Base-by-base conservation (phyloP, 1,140 invertebrate genomes). In the Procambarus clarkii region DNA sequence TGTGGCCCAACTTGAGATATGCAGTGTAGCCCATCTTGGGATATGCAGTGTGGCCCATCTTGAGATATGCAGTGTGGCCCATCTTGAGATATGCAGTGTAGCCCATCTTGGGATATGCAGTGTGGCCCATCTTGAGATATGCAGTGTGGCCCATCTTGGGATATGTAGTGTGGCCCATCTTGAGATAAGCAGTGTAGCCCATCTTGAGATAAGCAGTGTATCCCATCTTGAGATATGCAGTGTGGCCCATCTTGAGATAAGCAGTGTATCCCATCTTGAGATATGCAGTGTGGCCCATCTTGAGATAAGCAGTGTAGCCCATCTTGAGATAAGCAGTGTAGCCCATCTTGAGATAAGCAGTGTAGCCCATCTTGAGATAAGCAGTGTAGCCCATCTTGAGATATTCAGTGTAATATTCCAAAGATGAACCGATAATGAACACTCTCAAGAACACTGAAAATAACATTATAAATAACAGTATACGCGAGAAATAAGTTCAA, bases 1-100 rank as follows among this genome's bases (percentile, higher is more conserved):
- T 83, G 81, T 24, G 15, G 45, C 24, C n/a, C 81, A 83, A 71
- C 81, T 83, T 83, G 81, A 71, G 45, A 45, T 83, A 69, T 83
- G 60, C 34, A 34, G 34, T 34, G 34, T 34, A 1, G 34, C 34
- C 34, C 34, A 34, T 34, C 34, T 34, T 34, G 34, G 34, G 34
- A 1, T 34, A 34, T 34, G 34, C 34, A 34, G 34, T 34, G 34
- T 34, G 34, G 34, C 0, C 34, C 34, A 34, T 34, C 34, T 34
- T 34, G 34, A 34, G 34, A 34, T 34, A 34, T 34, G 34, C 1
- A 69, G 58, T 83, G 81, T 24, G 15, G 45, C 24, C n/a, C 81
- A 83, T 69, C 81, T 83, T 83, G 81, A 71, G 45, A 45, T 83
- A 69, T 71, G 60, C 34, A 34, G 34, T 34, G 34, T 34, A 1